Evolutionary conservation across 2,113 vertebrate species (phyloP), one percentile per base, ranked within the genome.

Genomic region (Oryzias javanicus): DNA sequence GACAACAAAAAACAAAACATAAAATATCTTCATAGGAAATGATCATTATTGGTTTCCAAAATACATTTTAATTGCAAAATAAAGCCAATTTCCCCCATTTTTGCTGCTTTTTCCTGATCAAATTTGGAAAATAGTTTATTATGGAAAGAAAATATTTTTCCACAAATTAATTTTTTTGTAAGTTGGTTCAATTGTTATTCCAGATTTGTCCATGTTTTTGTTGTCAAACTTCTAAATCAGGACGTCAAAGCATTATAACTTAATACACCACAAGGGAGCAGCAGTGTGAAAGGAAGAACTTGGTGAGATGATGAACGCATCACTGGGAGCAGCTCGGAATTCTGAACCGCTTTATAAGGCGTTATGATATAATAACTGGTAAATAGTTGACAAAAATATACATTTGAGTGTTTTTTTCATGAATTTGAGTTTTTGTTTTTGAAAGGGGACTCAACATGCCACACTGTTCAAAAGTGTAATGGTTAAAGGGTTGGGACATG

Each of bases 191-290:
- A 42, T 52, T 25, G 3, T 66, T 45, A 40, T 45, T 64, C 40
- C 50, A 16, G 57, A 66, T 48, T 60, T 16, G 74, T 44, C 60
- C 45, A 15, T 60, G 12, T 50, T 54, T 65, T 70, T 67, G 49
- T 60, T 73, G 65, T 66, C 57, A 81, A 75, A 62, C 73, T 66
- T 63, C 41, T 7, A n/a, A 53, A 60, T 69, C 54, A 54, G 25
- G 50, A 45, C 59, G 73, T 73, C 55, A 41, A 42, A 65, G 3
- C 55, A 62, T 80, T 24, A 67, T 86, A 69, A 85, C 55, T 74
- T 17, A 12, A 78, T 55, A 54, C 74, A 68, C 86, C 95, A 94
- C 91, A 83, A 95, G 96, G 89, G 94, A 92, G 93, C 93, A 96
- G 95, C 93, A 98, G 89, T 90, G 94, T 86, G 50, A 92, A 77